These are phyloP conservation scores for Leptothorax acervorum DNA, from an alignment of 2,888 invertebrate species.

Conservation along the genomic window DNA sequence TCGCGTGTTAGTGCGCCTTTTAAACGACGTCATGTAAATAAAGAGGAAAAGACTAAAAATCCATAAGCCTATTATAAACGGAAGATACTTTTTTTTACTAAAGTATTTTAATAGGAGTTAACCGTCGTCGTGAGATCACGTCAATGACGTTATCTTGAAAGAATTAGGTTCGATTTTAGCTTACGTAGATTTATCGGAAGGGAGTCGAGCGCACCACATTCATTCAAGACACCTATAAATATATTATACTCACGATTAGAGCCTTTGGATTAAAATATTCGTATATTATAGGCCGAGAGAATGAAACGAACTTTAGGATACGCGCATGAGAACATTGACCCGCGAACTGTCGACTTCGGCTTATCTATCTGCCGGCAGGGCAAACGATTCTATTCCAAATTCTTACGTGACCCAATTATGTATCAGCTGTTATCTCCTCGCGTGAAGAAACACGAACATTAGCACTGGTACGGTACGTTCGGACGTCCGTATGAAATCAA, in stretches of 20 bases:
- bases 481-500: not conserved
- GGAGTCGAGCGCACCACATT: not conserved
- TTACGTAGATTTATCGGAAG: conserved; percentile 7
- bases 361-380: not conserved
- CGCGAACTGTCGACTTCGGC: not conserved
- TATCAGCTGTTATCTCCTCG: not conserved
- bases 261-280: not conserved
- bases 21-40: not conserved
- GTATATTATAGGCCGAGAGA: not conserved
- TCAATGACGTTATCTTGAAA: conserved; percentile 7
- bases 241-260: conserved; percentile 10
- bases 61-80: conserved; percentile 9
- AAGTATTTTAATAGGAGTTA: not conserved
- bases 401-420: not conserved
- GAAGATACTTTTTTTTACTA: not conserved
- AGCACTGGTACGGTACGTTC: not conserved
- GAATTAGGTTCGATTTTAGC: conserved; percentile 20
- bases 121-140: not conserved
- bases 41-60: not conserved
- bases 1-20: not conserved
- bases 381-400: not conserved
- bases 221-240: conserved; percentile 16
- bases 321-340: not conserved
- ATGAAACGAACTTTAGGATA: not conserved
- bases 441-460: not conserved